Base-by-base conservation (phyloP, 2,888 invertebrate genomes). In the Metopia argyrocephala region DNA sequence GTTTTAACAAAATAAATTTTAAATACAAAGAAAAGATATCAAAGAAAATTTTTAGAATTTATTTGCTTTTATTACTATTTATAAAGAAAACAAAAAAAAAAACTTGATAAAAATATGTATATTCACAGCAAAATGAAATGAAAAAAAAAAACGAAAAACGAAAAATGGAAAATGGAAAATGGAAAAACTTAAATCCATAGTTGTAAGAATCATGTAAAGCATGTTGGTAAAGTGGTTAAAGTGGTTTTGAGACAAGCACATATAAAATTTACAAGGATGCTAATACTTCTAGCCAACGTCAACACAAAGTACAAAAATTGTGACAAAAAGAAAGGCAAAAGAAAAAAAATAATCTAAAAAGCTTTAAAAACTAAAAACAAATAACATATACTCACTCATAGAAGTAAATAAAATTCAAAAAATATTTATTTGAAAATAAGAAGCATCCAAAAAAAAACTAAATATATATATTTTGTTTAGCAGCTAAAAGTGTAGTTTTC, bases 141-240 rank as follows among this genome's bases (percentile, higher is more conserved):
- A 21, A 74, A 61, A 45, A 31, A 38, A 38, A 38, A 38, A 38
- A 3, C 9, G 38, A 38, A 38, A 38, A 38, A 15, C 12, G 38
- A 38, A 70, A 28, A 52, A n/a, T n/a, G 20, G 52, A 61, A 52
- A 1, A 38, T 52, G 15, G 25, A 20, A 74, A 54, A 31, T 46
- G 48, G 56, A 50, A 66, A 28, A 69, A 76, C 56, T 61, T 52
- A 80, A 76, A 71, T 73, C 76, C 76, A 74, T 68, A 76, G 76
- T 73, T 76, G 70, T 76, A 76, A 78, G 73, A 82, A 79, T 76
- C 82, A 76, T 79, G 79, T 79, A 79, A 82, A 74, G 76, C 79
- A 82, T 76, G 76, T 79, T 76, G 82, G 79, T 74, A 76, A 79
- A 82, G 82, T 82, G 82, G 82, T 82, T 82, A 79, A 82, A 82